phyloP scores from a whole-genome alignment of 2,797 vertebrate genomes.

The Gymnothorax reevesii region DNA sequence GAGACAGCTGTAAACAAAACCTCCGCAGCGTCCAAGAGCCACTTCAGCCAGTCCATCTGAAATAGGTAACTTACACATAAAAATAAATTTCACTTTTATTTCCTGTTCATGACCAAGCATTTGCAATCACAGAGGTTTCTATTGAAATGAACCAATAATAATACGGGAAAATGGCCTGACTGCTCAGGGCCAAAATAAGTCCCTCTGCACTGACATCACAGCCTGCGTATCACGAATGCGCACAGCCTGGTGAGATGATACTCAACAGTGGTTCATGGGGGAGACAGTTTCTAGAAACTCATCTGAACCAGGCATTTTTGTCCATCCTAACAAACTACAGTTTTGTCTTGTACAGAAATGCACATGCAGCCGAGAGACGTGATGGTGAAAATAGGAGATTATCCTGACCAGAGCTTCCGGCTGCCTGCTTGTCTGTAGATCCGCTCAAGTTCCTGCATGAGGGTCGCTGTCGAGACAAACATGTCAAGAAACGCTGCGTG shows the following conservation, averaged over 20 bases:
- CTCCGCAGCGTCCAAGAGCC: not conserved
- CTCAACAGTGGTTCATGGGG: not conserved
- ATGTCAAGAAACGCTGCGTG: not conserved
- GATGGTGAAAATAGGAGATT: no score
- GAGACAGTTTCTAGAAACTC: not conserved
- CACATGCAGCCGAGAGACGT: not conserved
- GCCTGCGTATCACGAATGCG: not conserved
- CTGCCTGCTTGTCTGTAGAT: conserved; percentile 93
- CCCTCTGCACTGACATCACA: not conserved
- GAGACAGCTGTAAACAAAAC: not conserved
- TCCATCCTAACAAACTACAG: not conserved
- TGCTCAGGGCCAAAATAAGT: not conserved
- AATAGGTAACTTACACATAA: not conserved
- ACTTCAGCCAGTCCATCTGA: not conserved
- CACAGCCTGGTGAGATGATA: not conserved
- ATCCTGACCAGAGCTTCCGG: conserved; percentile 95
- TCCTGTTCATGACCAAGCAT: not conserved
- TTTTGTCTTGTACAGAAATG: not conserved
- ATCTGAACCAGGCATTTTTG: not conserved
- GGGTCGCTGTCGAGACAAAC: conserved; percentile 71
- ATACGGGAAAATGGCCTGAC: not conserved
- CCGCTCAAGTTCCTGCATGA: conserved; percentile 89
- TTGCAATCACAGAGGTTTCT: not conserved
- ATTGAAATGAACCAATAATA: not conserved
- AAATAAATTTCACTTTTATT: not conserved